Conservation (phyloP, 2,888 invertebrate species). For the Erynnis tages region DNA sequence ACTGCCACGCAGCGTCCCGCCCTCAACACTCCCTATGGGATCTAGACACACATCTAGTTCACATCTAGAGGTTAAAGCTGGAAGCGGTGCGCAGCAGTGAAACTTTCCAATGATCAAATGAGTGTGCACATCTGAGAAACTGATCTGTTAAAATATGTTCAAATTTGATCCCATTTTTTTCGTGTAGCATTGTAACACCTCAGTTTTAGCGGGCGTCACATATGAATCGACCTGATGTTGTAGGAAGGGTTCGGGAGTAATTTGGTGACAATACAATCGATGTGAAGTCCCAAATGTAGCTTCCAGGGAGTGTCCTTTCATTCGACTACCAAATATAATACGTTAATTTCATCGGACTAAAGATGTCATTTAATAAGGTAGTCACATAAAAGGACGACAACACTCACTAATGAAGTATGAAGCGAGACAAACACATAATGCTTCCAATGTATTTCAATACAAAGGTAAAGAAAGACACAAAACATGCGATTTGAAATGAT, state of each 20-base stretch:
- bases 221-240: neutral
- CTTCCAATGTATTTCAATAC: neutral
- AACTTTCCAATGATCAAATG: conserved; percentile 23
- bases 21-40: neutral
- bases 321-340: conserved; percentile 6
- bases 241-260: neutral
- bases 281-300: conserved; percentile 1
- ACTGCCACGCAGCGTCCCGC: conserved; percentile 19
- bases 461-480: conserved; percentile 46
- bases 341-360: conserved; percentile 31
- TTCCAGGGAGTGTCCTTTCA: neutral
- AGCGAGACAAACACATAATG: conserved; percentile 1
- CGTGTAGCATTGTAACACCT: neutral
- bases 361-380: conserved; percentile 23
- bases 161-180: neutral
- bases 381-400: conserved; percentile 28
- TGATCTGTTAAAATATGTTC: neutral
- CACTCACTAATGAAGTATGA: conserved; percentile 18
- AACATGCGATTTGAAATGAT: conserved; percentile 59
- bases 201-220: neutral
- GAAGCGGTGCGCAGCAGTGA: conserved; percentile 18
- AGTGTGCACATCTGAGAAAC: conserved; percentile 29
- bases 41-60: conserved; percentile 5
- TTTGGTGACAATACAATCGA: neutral
- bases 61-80: conserved; percentile 6